Percentiles rank a stretch among this genome's conserved stretches.
phyloP scores from a whole-genome alignment of 2,888 invertebrate species.

The Drosophila anomelani region DNA sequence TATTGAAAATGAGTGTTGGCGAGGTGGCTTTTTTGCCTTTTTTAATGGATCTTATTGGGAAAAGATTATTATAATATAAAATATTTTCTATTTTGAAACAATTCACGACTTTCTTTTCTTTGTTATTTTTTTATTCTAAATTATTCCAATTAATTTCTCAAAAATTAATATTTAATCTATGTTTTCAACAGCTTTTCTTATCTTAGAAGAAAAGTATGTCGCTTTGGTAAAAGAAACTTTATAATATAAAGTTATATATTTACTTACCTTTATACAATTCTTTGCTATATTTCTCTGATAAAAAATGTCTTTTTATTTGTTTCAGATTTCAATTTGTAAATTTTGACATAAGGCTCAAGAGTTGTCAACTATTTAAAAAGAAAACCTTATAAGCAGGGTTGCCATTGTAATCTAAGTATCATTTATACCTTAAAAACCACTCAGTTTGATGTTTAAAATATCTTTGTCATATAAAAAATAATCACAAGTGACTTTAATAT shows the following conservation, averaged over 20 bases:
- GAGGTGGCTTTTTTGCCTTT: not conserved
- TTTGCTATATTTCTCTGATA: not conserved
- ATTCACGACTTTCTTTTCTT: not conserved
- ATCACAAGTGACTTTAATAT: not conserved
- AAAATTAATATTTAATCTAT: not conserved
- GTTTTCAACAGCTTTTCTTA: not conserved
- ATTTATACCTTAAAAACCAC: not conserved
- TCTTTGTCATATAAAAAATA: not conserved
- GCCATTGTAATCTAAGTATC: too few relatives aligned
- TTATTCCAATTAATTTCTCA: too few relatives aligned
- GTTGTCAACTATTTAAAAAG: too few relatives aligned
- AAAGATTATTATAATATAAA: not conserved
- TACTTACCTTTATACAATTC: not conserved
- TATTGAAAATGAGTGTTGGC: slow-evolving; percentile 22
- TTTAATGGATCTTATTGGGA: not conserved
- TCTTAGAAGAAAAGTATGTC: too few relatives aligned
- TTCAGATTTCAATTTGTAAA: not conserved
- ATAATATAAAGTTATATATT: not conserved
- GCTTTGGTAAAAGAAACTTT: too few relatives aligned
- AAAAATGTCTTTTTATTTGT: not conserved
- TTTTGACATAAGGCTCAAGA: not conserved
- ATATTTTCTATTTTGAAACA: not conserved
- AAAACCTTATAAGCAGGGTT: not conserved
- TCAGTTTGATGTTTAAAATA: not conserved
- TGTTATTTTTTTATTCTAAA: too few relatives aligned